Evolutionary conservation across 1,140 invertebrate species (phyloP), one percentile per base, ranked within the genome.

Genomic region (Metopolophium dirhodum): DNA sequence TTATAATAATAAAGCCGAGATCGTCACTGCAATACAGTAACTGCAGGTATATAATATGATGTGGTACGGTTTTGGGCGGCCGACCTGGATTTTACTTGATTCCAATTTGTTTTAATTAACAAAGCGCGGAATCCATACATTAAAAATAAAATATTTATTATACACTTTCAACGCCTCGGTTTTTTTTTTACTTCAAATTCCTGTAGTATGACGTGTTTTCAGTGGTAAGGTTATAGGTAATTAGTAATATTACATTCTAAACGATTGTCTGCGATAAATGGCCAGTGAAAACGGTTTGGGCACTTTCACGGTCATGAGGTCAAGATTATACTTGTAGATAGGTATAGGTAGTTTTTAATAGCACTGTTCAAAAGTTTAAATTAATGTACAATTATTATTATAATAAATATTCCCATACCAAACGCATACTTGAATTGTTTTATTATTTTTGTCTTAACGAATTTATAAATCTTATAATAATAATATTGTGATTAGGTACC

Each of bases 281-380:
- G 85, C 1, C 0, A 47, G 85, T 86, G 37, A 45, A 86, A 86
- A 86, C 26, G 2, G 9, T 47, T 86, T 47, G 26, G 22, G 6
- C 41, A 30, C 26, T 86, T 86, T 86, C 85, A 86, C 85, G 85
- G 85, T 86, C 85, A 86, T 3, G 45, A 86, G 85, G 85, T 86
- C 85, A 47, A 86, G 77, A 83, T 37, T 37, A 83, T 77, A n/a
- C n/a, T 77, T 77, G 11, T 35, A 30, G 7, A 1, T 68, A 77
- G 61, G 0, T 77, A n/a, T 30, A 18, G 14, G 2, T 77, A 77
- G 30, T n/a, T n/a, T 18, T 14, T 18, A n/a, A 77, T 18, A 77
- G 30, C 30, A 35, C 61, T 77, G 14, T 77, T 77, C 6, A 77
- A 77, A 77, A 77, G 61, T 77, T 68, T 77, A 3, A 18, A 68